Evolutionary conservation across 2,113 vertebrate species (phyloP).

Genomic region (Psilopsiagon aymara): DNA sequence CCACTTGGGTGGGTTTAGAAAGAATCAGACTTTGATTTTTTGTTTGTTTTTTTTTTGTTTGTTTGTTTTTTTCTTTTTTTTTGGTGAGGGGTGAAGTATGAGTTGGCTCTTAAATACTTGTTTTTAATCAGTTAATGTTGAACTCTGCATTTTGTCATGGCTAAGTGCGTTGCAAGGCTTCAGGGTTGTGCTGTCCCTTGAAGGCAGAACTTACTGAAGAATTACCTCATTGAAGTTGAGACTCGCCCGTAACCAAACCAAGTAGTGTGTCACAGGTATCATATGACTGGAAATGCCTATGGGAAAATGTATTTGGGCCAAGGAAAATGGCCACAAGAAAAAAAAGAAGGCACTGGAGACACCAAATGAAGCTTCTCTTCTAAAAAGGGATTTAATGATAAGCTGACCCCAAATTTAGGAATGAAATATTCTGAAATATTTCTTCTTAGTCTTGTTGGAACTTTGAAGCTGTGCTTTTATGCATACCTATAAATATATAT

Average conservation of each 20-base stretch:
- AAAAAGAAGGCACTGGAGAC: background rate
- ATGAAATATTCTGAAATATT: background rate
- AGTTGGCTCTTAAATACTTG: background rate
- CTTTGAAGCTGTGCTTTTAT: background rate
- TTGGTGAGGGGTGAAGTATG: rapidly evolving
- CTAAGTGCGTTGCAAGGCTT: background rate
- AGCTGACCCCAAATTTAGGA: background rate
- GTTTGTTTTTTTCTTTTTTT: background rate
- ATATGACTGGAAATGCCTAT: background rate
- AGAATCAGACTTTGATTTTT: background rate
- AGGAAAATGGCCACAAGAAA: background rate
- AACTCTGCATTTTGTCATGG: background rate
- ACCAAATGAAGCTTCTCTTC: background rate
- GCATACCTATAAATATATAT: background rate
- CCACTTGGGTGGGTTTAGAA: background rate
- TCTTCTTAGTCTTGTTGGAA: background rate
- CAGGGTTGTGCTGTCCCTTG: background rate
- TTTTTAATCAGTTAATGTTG: background rate
- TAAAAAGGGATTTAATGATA: background rate
- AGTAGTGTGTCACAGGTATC: background rate
- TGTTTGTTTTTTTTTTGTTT: background rate
- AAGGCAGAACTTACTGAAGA: constrained; percentile 5
- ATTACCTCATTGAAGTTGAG: background rate
- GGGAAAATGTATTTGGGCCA: background rate
- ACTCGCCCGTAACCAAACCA: background rate